A percentile compares a stretch with the other conserved stretches of the same genome.
Evolutionary conservation across 2,113 vertebrate species (phyloP).

Genomic region (Nycticryphes semicollaris): DNA sequence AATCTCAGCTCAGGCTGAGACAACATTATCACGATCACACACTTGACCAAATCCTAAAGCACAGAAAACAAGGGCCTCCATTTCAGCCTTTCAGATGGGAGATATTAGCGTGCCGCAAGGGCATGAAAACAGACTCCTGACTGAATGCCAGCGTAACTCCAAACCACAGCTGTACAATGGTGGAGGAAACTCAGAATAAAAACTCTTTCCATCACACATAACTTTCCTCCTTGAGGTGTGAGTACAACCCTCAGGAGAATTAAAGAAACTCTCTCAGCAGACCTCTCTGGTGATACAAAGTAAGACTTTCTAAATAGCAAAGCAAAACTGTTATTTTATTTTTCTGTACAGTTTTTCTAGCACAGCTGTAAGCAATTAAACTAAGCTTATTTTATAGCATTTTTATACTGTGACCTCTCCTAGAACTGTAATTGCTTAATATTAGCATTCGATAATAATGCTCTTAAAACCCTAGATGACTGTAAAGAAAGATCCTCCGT

Average conservation of each 20-base stretch:
- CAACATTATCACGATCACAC: background rate
- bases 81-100: conserved; percentile 46
- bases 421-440: background rate
- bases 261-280: background rate
- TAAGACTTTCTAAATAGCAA: background rate
- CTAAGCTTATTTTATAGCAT: background rate
- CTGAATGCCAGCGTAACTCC: background rate
- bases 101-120: background rate
- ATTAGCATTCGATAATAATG: background rate
- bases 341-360: background rate
- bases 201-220: background rate
- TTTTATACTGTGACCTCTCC: background rate
- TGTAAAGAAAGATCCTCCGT: background rate
- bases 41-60: background rate
- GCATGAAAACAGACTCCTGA: conserved; percentile 40
- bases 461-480: background rate
- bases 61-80: background rate
- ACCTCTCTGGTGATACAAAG: background rate
- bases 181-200: conserved; percentile 1
- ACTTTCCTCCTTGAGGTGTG: background rate
- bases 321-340: background rate
- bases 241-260: background rate
- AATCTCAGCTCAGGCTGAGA: background rate
- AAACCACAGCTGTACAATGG: background rate
- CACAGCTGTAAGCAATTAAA: conserved; percentile 27